Percentiles rank a stretch among this genome's conserved stretches.
These are phyloP conservation scores for Sminthopsis crassicaudata DNA, from an alignment of 2,113 vertebrate genomes.

Conservation along the genomic window DNA sequence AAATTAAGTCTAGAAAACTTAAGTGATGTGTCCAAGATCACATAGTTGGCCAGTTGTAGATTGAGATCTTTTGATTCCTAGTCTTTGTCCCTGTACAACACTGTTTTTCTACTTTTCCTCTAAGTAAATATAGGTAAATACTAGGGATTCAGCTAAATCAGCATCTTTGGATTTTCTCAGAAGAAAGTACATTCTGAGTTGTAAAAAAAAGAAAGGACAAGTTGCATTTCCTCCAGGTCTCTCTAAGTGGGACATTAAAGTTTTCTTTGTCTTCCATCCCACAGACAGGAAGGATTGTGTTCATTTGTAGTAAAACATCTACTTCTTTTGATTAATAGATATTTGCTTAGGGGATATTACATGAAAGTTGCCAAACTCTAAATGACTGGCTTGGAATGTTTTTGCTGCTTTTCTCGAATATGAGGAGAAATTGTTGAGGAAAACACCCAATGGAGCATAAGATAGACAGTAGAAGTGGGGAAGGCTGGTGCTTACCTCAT, in stretches of 20 bases:
- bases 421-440: neutral
- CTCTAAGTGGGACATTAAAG: neutral
- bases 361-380: neutral
- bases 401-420: neutral
- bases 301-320: neutral
- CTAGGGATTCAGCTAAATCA: neutral
- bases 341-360: neutral
- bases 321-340: neutral
- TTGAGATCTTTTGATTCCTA: neutral
- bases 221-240: neutral
- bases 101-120: neutral
- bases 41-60: neutral
- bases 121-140: rapidly evolving
- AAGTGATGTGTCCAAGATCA: neutral
- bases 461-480: rapidly evolving
- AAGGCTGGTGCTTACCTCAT: slow-evolving; percentile 91
- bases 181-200: neutral
- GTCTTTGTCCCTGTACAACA: no score
- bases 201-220: neutral
- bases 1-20: neutral
- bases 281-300: neutral
- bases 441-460: neutral
- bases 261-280: neutral
- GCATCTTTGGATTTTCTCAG: no score
- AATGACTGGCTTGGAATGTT: neutral